phyloP scores from a whole-genome alignment of 2,888 invertebrate species.

The Acleris holmiana region DNA sequence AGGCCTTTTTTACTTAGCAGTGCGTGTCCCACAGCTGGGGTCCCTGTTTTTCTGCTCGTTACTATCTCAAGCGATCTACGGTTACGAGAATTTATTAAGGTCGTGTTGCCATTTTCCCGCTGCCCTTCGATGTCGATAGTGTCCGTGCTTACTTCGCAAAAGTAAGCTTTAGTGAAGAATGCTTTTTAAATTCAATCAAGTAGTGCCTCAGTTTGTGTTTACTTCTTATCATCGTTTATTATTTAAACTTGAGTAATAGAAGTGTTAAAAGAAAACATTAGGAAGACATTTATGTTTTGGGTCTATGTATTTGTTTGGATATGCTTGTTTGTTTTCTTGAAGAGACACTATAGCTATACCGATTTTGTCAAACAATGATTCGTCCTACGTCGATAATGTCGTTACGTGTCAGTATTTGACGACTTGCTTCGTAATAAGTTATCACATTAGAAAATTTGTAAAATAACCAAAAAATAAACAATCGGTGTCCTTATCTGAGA shows the following conservation, averaged over 20 bases:
- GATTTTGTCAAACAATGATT: too few species aligned
- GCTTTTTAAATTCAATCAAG: not conserved
- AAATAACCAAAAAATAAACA: too few species aligned
- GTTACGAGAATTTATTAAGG: conserved; percentile 32
- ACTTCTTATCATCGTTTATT: too few species aligned
- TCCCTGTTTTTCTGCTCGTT: conserved; percentile 29
- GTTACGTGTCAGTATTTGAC: too few species aligned
- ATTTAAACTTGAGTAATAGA: not conserved
- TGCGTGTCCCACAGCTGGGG: conserved; percentile 17
- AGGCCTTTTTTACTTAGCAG: conserved; percentile 9
- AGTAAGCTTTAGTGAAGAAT: not conserved
- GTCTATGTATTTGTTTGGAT: not conserved
- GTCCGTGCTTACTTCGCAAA: conserved; percentile 5
- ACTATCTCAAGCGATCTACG: conserved; percentile 25
- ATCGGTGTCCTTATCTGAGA: too few species aligned
- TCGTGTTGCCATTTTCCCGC: conserved; percentile 19
- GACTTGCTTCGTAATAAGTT: too few species aligned
- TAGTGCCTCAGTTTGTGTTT: too few species aligned
- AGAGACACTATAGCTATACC: too few species aligned
- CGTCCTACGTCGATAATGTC: too few species aligned
- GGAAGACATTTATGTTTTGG: not conserved
- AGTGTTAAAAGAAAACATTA: not conserved
- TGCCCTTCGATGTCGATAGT: conserved; percentile 14
- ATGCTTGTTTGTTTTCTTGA: not conserved
- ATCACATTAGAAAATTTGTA: too few species aligned